Evolutionary conservation across 2,113 vertebrate species (phyloP).

Genomic region (Lophura nycthemera): DNA sequence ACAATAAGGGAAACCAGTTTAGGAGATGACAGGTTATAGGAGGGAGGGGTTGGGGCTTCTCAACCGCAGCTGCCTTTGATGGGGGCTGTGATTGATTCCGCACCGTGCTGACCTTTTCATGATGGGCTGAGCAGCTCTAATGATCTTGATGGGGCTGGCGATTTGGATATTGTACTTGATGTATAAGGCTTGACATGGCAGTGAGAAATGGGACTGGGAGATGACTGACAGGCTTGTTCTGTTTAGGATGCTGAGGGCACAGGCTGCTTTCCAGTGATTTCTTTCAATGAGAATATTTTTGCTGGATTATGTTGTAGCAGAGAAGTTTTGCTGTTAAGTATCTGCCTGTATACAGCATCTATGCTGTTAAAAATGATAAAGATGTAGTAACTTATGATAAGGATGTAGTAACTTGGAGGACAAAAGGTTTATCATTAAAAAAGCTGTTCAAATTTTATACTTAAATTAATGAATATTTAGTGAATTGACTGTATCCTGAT

Average conservation of each 20-base stretch:
- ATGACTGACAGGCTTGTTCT: slow-evolving; percentile 46
- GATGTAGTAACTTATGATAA: slow-evolving; percentile 22
- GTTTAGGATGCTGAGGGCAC: slow-evolving; percentile 30
- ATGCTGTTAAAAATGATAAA: slow-evolving; percentile 35
- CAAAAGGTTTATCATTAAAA: slow-evolving; percentile 64
- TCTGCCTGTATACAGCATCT: slow-evolving; percentile 34
- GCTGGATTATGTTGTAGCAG: background rate
- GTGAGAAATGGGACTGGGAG: background rate
- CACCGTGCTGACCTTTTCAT: slow-evolving; percentile 39
- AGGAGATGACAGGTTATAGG: background rate
- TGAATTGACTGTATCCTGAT: slow-evolving; percentile 67
- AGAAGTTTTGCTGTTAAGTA: slow-evolving; percentile 44
- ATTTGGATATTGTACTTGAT: slow-evolving; percentile 57
- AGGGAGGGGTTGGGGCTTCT: slow-evolving; percentile 29
- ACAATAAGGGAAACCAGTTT: background rate
- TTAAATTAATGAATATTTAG: slow-evolving; percentile 70
- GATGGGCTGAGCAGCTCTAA: slow-evolving; percentile 64
- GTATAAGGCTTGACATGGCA: slow-evolving; percentile 5
- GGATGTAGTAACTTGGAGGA: slow-evolving; percentile 23
- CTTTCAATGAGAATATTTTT: slow-evolving; percentile 16
- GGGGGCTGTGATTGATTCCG: slow-evolving; percentile 73
- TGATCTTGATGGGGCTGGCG: slow-evolving; percentile 55
- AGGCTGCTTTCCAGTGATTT: slow-evolving; percentile 24
- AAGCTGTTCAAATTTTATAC: slow-evolving; percentile 40
- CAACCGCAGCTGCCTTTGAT: slow-evolving; percentile 45